phyloP scores from a whole-genome alignment of 2,113 vertebrate species.

The Paratilapia polleni region DNA sequence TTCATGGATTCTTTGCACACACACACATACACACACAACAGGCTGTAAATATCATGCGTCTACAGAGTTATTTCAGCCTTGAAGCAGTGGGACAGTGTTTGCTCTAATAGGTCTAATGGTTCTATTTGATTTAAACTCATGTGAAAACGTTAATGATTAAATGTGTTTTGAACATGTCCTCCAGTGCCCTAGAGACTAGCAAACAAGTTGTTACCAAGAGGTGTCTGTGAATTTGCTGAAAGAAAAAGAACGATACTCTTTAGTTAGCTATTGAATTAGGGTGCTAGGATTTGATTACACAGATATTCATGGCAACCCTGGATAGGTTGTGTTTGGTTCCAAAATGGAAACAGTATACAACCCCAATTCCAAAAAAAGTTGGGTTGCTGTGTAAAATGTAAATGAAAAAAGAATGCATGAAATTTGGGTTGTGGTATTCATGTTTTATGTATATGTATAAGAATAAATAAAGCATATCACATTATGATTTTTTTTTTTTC shows the following conservation, averaged over 20 bases:
- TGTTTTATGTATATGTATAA: background rate
- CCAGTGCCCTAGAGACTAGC: background rate
- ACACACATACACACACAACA: background rate
- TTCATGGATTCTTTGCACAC: background rate
- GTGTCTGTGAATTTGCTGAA: background rate
- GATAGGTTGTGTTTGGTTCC: background rate
- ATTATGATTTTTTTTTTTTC: background rate
- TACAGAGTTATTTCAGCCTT: background rate
- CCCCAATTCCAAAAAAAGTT: background rate
- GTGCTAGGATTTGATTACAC: background rate
- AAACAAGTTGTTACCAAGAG: constrained; percentile 4
- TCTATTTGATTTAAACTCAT: constrained; percentile 52
- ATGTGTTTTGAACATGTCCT: constrained; percentile 6
- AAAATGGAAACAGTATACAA: background rate
- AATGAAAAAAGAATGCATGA: background rate
- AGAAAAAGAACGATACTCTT: background rate
- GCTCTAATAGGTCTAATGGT: constrained; percentile 9
- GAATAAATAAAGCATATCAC: too few relatives aligned
- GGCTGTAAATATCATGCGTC: background rate
- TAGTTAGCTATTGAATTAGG: constrained; percentile 13
- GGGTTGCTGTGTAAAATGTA: background rate
- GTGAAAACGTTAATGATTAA: constrained; percentile 45
- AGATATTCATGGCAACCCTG: background rate
- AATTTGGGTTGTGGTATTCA: accelerated
- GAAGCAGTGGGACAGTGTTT: constrained; percentile 24